phyloP scores from a whole-genome alignment of 2,888 invertebrate genomes.

The Lasiommata megera region DNA sequence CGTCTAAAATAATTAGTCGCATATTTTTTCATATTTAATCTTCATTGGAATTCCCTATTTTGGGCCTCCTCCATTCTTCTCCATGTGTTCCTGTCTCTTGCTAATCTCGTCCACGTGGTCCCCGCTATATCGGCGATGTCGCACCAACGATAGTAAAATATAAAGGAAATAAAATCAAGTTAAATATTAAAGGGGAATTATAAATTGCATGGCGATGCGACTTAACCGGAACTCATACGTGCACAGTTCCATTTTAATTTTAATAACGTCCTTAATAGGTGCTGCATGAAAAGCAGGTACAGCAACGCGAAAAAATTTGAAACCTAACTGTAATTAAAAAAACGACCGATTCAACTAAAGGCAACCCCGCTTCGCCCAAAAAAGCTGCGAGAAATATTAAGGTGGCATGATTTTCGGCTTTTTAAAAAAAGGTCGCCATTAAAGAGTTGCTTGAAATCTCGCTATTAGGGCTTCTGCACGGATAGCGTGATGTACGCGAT shows the following conservation, averaged over 20 bases:
- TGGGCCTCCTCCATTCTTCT: too few species aligned
- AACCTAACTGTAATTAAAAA: conserved; percentile 29
- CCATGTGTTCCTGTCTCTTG: too few species aligned
- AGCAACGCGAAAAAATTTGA: conserved; percentile 7
- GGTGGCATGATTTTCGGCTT: conserved; percentile 13
- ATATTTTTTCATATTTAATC: too few species aligned
- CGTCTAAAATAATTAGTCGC: too few species aligned
- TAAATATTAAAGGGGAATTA: too few species aligned
- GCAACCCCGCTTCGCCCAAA: conserved; percentile 20
- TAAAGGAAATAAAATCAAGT: too few species aligned
- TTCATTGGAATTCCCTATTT: too few species aligned
- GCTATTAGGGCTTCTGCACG: background rate
- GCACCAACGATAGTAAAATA: too few species aligned
- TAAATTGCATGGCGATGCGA: too few species aligned
- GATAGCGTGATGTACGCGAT: background rate
- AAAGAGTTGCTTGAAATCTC: conserved; percentile 13
- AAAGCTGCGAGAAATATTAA: conserved; percentile 38
- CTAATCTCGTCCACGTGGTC: too few species aligned
- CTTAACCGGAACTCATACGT: background rate
- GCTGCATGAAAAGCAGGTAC: conserved; percentile 3
- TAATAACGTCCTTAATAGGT: conserved; percentile 2
- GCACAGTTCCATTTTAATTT: background rate
- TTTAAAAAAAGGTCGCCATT: conserved; percentile 14
- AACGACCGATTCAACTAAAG: conserved; percentile 22
- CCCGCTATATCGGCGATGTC: too few species aligned